Percentiles rank a stretch among this genome's conserved stretches.
Conservation (phyloP, 2,113 vertebrate species). For the Apteryx mantelli region DNA sequence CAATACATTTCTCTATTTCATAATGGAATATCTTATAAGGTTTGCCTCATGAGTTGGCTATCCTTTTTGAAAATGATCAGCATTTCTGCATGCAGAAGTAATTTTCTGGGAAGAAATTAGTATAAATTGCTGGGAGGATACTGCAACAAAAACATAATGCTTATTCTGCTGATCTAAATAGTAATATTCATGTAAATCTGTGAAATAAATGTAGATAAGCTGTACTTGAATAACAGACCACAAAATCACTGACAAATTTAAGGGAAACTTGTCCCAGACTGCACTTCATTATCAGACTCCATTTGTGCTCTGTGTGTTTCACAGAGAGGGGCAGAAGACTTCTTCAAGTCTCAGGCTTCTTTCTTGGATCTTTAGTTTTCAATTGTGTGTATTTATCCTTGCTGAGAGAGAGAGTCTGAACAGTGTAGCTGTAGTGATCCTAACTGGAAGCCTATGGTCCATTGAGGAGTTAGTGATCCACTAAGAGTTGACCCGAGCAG, state of each 20-base stretch:
- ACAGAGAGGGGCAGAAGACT: background rate
- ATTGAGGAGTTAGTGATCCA: background rate
- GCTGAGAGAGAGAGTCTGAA: background rate
- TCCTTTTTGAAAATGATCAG: background rate
- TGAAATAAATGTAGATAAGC: background rate
- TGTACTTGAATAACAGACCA: background rate
- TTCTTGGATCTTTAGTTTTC: background rate
- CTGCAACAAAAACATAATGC: background rate
- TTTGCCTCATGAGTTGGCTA: background rate
- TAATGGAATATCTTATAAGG: background rate
- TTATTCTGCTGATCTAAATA: background rate
- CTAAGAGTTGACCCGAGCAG: background rate
- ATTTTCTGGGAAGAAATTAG: background rate
- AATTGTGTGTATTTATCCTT: background rate
- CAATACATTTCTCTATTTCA: background rate
- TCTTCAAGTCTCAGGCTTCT: background rate
- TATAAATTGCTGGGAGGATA: background rate
- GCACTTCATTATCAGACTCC: background rate
- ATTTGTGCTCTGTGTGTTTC: background rate
- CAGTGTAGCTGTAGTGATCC: background rate
- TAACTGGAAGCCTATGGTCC: fast-evolving
- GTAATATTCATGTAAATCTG: background rate
- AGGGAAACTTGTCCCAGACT: background rate
- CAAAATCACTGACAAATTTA: background rate
- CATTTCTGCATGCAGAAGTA: background rate